Conservation (phyloP, 2,888 invertebrate species). For the Sericinus montela region DNA sequence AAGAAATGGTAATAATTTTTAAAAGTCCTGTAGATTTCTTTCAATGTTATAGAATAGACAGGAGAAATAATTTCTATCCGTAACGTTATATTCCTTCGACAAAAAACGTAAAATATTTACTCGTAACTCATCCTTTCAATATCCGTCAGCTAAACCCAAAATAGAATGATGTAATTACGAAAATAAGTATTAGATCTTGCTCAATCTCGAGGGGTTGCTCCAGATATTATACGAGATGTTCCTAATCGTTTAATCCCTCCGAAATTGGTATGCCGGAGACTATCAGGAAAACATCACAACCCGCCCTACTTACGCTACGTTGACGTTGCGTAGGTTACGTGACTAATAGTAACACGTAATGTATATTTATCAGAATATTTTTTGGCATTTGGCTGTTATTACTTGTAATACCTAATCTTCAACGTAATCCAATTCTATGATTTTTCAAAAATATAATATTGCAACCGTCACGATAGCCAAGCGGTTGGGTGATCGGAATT, state of each 20-base stretch:
- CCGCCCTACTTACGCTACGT: conserved; percentile 20
- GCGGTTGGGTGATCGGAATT: no score
- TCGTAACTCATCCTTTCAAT: no score
- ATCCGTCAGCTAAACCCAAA: neutral
- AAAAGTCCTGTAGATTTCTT: neutral
- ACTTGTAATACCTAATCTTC: no score
- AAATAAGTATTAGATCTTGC: neutral
- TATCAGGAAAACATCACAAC: conserved; percentile 19
- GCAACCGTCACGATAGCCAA: no score
- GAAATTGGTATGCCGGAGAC: neutral
- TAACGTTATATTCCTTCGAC: no score
- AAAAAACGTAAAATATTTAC: no score
- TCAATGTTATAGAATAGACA: neutral
- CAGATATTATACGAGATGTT: conserved; percentile 18
- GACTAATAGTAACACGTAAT: conserved; percentile 24
- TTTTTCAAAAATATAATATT: no score
- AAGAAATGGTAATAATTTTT: no score
- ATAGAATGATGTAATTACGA: conserved; percentile 9
- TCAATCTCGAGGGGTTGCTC: conserved; percentile 14
- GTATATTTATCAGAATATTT: no score
- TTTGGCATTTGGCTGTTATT: no score
- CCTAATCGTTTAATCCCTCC: conserved; percentile 22
- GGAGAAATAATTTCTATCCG: neutral
- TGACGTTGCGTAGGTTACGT: conserved; percentile 23
- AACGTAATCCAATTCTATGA: no score